Conservation (phyloP, 2,113 vertebrate species). For the Gymnarchus niloticus region DNA sequence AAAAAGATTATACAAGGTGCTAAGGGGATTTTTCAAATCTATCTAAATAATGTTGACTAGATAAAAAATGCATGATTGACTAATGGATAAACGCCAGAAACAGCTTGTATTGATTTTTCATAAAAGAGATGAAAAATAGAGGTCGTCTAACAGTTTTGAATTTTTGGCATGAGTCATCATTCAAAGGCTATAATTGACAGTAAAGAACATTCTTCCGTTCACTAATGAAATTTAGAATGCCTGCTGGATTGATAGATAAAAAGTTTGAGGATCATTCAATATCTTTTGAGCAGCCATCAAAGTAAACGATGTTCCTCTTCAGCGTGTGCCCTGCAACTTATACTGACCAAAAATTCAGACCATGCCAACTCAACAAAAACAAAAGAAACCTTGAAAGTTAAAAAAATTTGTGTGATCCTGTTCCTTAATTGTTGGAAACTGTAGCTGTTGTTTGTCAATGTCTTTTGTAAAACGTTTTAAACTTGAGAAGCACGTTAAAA, state of each 20-base stretch:
- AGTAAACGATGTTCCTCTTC: not conserved
- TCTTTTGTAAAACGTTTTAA: not conserved
- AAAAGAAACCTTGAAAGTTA: too few relatives aligned
- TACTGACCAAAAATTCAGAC: too few relatives aligned
- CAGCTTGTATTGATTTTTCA: conserved; percentile 3
- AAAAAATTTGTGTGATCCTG: not conserved
- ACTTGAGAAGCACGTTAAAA: not conserved
- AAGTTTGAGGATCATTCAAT: not conserved
- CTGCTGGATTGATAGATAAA: not conserved
- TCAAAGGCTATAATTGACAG: not conserved
- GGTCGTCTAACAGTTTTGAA: not conserved
- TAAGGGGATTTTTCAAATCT: not conserved
- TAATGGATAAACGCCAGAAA: conserved; percentile 10
- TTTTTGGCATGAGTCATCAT: not conserved
- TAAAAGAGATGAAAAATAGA: not conserved
- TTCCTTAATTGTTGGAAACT: not conserved
- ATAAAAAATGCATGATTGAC: not conserved
- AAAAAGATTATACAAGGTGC: not conserved
- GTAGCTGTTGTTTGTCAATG: not conserved
- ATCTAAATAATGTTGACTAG: not conserved
- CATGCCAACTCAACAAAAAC: not conserved
- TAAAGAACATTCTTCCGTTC: not conserved
- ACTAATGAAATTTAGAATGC: not conserved
- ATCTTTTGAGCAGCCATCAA: not conserved
- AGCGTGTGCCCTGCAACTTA: not conserved